Conservation (phyloP, 2,797 vertebrate genomes). For the Phoeniculus purpureus region DNA sequence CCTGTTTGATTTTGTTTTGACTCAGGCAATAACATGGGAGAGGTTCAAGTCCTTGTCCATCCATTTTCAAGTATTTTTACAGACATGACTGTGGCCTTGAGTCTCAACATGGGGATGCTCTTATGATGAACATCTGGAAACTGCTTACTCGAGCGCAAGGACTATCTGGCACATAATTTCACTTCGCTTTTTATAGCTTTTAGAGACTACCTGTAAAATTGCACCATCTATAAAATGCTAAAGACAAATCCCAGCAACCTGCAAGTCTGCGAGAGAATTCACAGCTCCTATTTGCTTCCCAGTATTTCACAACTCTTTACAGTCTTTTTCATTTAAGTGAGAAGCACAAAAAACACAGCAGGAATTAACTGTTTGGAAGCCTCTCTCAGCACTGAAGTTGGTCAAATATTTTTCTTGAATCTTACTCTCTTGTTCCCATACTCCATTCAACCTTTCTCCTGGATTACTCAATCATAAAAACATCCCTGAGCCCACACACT, state of each 20-base stretch:
- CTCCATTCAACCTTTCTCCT: background rate
- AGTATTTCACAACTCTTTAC: background rate
- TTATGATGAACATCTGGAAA: background rate
- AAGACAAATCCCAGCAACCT: background rate
- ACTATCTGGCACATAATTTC: background rate
- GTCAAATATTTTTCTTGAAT: background rate
- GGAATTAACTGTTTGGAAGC: background rate
- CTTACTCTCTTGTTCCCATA: background rate
- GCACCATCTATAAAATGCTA: background rate
- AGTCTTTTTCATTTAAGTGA: background rate
- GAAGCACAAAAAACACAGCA: background rate
- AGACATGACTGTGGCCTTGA: background rate
- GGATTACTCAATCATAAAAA: constrained; percentile 9
- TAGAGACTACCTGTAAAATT: background rate
- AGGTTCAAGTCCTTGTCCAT: background rate
- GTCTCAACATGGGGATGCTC: background rate
- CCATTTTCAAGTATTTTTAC: background rate
- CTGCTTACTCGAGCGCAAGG: background rate
- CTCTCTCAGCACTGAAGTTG: background rate
- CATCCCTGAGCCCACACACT: background rate
- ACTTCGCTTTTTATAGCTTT: background rate
- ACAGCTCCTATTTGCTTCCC: accelerated
- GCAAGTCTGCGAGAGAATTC: background rate
- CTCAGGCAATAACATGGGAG: background rate
- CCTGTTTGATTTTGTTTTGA: background rate